Conservation (phyloP, 2,888 invertebrate genomes). For the Acanthosepion pharaonis region DNA sequence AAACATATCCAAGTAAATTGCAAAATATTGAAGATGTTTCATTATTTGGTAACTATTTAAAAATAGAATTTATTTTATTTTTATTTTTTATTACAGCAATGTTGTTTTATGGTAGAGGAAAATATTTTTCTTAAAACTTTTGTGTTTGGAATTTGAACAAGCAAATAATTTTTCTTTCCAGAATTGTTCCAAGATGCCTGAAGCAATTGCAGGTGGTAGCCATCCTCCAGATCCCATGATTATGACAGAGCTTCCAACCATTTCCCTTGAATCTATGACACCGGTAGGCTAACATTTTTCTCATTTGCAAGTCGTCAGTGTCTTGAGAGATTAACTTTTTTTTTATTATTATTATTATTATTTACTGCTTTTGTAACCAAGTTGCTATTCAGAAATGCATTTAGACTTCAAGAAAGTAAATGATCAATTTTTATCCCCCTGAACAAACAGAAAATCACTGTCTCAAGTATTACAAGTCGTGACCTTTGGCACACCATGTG, state of each 20-base stretch:
- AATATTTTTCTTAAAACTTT: too few species aligned
- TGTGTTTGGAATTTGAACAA: neutral
- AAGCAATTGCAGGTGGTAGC: constrained; percentile 47
- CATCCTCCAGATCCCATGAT: constrained; percentile 47
- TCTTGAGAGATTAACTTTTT: neutral
- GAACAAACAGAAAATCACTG: neutral
- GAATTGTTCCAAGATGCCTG: constrained; percentile 47
- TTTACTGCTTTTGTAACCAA: neutral
- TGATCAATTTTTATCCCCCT: neutral
- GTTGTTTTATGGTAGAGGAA: neutral
- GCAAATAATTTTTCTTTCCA: neutral
- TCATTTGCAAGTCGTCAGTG: neutral
- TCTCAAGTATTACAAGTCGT: neutral
- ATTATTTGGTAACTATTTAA: neutral
- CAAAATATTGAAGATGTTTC: neutral
- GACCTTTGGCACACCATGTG: neutral
- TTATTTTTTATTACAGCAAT: neutral
- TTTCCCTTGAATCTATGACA: constrained; percentile 45
- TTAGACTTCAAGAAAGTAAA: neutral
- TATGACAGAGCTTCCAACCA: constrained; percentile 45
- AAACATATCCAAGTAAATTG: too few species aligned
- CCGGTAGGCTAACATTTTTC: neutral
- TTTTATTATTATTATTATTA: neutral
- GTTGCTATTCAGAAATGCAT: neutral
- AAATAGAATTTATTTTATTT: neutral